Evolutionary conservation across 2,797 vertebrate species (phyloP).

Genomic region (Tragopan temminckii): DNA sequence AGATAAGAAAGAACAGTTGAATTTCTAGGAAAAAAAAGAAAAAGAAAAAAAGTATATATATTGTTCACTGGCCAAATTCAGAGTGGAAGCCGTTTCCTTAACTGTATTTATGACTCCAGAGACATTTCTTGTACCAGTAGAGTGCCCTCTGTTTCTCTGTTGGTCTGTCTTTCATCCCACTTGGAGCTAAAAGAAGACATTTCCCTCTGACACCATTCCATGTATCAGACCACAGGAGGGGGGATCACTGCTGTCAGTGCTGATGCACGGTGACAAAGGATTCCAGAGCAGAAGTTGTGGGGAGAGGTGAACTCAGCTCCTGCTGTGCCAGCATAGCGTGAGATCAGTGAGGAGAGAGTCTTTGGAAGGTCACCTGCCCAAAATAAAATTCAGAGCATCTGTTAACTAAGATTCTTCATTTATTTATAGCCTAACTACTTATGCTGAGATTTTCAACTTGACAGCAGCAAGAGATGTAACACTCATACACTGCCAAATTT

Average conservation of each 20-base stretch:
- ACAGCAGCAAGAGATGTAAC: background rate
- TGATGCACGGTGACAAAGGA: rapidly evolving
- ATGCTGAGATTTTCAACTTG: background rate
- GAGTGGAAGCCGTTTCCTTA: background rate
- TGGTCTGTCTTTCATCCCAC: background rate
- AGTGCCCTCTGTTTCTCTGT: background rate
- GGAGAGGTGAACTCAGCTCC: background rate
- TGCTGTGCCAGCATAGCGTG: background rate
- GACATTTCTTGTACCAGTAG: background rate
- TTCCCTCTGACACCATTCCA: background rate
- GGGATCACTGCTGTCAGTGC: background rate
- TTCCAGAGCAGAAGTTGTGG: background rate
- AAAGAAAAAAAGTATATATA: no score
- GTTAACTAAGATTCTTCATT: slow-evolving; percentile 1
- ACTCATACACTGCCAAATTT: background rate
- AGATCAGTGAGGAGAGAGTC: background rate
- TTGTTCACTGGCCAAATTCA: background rate
- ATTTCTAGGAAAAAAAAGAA: background rate
- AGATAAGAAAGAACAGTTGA: background rate
- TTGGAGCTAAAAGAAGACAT: rapidly evolving
- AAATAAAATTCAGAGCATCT: slow-evolving; percentile 24
- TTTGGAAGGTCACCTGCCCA: background rate
- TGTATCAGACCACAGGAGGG: background rate
- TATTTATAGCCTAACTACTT: slow-evolving; percentile 24
- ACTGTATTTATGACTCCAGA: background rate